These are phyloP conservation scores for Acrocephalus scirpaceus DNA, from an alignment of 2,797 vertebrate species.

Conservation along the genomic window DNA sequence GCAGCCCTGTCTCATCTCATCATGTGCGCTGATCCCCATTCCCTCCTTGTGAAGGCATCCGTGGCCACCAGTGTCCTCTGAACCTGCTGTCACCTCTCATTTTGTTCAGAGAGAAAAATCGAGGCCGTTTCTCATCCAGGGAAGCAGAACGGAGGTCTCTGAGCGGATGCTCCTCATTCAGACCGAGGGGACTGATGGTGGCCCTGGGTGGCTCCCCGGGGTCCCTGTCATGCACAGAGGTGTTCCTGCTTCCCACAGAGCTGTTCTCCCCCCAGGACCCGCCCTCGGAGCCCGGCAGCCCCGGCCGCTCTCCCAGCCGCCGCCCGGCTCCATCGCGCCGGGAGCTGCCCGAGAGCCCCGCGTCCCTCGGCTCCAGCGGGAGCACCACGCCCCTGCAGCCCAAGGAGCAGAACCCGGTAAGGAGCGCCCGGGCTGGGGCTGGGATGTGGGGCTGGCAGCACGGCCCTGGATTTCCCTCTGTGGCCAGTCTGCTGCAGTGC, in stretches of 20 bases:
- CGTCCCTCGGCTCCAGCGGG: constrained; percentile 78
- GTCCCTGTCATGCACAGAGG: rapidly evolving
- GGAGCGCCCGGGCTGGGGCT: neutral
- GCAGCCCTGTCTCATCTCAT: neutral
- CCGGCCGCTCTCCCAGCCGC: constrained; percentile 19
- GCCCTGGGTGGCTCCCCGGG: neutral
- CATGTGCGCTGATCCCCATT: neutral
- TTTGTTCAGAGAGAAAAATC: neutral
- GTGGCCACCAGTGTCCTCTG: neutral
- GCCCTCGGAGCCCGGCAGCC: constrained; percentile 82
- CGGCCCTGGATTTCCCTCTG: rapidly evolving
- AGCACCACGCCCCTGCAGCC: constrained; percentile 77
- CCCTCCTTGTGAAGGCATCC: neutral
- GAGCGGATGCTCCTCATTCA: rapidly evolving
- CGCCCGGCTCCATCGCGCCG: constrained; percentile 72
- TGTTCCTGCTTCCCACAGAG: rapidly evolving
- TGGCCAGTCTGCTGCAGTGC: rapidly evolving
- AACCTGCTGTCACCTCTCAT: neutral
- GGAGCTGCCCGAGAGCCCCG: constrained; percentile 82
- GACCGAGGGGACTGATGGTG: rapidly evolving
- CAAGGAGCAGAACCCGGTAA: constrained; percentile 83
- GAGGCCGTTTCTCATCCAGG: neutral
- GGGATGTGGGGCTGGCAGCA: rapidly evolving
- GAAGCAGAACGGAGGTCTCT: neutral
- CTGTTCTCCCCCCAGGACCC: constrained; percentile 78